Percentiles rank a stretch among this genome's conserved stretches.
These are phyloP conservation scores for Onthophagus taurus DNA, from an alignment of 1,140 invertebrate species.

Conservation along the genomic window DNA sequence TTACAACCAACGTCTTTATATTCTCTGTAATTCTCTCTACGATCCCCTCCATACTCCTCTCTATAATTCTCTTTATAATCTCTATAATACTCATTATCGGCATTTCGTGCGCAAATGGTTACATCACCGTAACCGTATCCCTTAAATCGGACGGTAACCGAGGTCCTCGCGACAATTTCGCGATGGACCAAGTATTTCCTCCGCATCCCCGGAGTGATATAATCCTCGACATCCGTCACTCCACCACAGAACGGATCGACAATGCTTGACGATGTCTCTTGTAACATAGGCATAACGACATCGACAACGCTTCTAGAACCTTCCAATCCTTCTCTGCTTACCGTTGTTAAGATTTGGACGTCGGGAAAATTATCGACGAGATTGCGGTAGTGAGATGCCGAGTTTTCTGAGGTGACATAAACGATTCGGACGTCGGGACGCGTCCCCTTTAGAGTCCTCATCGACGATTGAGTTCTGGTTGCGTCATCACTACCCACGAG, in stretches of 20 bases:
- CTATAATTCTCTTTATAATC: too few relatives aligned
- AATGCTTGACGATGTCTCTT: too few relatives aligned
- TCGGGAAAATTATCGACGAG: slow-evolving; percentile 12
- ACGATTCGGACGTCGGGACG: slow-evolving; percentile 23
- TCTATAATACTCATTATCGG: slow-evolving; percentile 10
- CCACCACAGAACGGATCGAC: too few relatives aligned
- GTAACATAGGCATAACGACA: too few relatives aligned
- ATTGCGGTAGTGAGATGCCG: slow-evolving; percentile 14
- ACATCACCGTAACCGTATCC: slow-evolving; percentile 24
- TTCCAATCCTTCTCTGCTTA: too few relatives aligned
- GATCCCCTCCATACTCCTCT: too few relatives aligned
- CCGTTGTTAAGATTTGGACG: too few relatives aligned
- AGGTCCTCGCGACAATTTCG: slow-evolving; percentile 21
- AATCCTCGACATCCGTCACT: slow-evolving; percentile 29
- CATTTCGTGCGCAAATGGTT: slow-evolving; percentile 23
- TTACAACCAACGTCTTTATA: slow-evolving; percentile 3
- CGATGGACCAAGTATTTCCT: slow-evolving; percentile 26
- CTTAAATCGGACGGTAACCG: slow-evolving; percentile 17
- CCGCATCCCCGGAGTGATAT: slow-evolving; percentile 24
- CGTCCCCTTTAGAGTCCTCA: slow-evolving; percentile 22
- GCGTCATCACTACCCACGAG: slow-evolving; percentile 20
- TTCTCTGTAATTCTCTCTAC: background rate
- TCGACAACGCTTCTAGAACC: too few relatives aligned
- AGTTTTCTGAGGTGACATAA: slow-evolving; percentile 19
- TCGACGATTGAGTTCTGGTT: slow-evolving; percentile 8